Percentiles rank a stretch among this genome's conserved stretches.
phyloP scores from a whole-genome alignment of 64 coral and sea anemone species.

The Exaiptasia diaphana region DNA sequence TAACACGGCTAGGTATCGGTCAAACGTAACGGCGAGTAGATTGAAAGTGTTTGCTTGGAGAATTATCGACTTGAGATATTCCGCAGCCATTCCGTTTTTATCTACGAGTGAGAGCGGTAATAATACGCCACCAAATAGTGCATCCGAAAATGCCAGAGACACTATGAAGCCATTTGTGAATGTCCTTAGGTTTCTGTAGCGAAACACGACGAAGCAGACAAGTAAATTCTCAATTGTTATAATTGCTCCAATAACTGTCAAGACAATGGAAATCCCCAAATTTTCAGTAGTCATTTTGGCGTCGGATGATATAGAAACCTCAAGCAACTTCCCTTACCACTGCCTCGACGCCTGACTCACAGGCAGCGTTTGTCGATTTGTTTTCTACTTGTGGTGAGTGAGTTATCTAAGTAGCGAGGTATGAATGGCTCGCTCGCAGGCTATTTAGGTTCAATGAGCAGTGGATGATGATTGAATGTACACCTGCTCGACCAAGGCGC shows the following conservation, averaged over 20 bases:
- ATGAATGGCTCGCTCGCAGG: background rate
- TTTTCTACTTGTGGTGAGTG: background rate
- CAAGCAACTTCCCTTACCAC: background rate
- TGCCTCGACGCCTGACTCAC: too few species aligned
- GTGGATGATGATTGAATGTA: too few species aligned
- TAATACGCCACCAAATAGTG: slow-evolving; percentile 40
- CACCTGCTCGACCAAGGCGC: too few species aligned
- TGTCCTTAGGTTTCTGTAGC: slow-evolving; percentile 34
- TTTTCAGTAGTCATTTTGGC: slow-evolving; percentile 5
- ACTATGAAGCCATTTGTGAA: slow-evolving; percentile 66
- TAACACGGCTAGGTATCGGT: slow-evolving; percentile 52
- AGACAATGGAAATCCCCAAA: background rate
- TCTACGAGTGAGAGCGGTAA: background rate
- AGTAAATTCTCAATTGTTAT: slow-evolving; percentile 62
- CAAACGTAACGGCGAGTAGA: slow-evolving; percentile 36
- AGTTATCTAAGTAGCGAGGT: background rate
- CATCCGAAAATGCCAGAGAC: slow-evolving; percentile 50
- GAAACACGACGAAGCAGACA: slow-evolving; percentile 36
- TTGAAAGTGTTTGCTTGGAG: slow-evolving; percentile 45
- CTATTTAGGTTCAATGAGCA: slow-evolving; percentile 23
- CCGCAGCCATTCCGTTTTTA: background rate
- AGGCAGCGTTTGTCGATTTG: background rate
- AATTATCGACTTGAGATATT: slow-evolving; percentile 42
- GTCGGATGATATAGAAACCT: background rate
- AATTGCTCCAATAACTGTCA: slow-evolving; percentile 50